Conservation (phyloP, 1,140 invertebrate genomes). For the Bombus ignitus region DNA sequence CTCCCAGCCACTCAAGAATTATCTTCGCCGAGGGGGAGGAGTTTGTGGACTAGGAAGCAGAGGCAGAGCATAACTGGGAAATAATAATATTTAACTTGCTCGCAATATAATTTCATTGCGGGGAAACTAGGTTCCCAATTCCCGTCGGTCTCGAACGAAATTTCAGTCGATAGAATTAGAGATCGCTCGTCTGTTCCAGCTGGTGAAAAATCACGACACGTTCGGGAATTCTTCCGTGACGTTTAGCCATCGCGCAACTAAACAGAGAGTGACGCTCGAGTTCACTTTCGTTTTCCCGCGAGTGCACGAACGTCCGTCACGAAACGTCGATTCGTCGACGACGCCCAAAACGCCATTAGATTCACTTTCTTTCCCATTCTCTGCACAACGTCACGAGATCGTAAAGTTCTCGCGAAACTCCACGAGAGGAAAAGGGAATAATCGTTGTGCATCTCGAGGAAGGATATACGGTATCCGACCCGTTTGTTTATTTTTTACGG, state of each 20-base stretch:
- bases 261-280: background rate
- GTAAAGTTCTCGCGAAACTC: background rate
- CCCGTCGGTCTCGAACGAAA: background rate
- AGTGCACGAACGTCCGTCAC: background rate
- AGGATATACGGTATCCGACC: background rate
- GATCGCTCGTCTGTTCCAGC: background rate
- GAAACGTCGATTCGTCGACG: background rate
- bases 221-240: background rate
- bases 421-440: background rate
- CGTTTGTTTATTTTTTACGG: constrained; percentile 38
- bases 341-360: background rate
- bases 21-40: background rate
- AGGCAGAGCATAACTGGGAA: background rate
- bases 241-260: background rate
- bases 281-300: constrained; percentile 3
- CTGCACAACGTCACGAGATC: constrained; percentile 2
- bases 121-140: background rate
- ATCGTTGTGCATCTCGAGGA: background rate
- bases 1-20: background rate
- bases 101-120: background rate
- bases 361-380: background rate
- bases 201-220: background rate
- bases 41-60: background rate
- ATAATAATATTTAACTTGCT: constrained; percentile 8
- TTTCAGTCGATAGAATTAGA: background rate